Evolutionary conservation across 1,140 invertebrate species (phyloP), one percentile per base, ranked within the genome.

Genomic region (Caenorhabditis brenneri): DNA sequence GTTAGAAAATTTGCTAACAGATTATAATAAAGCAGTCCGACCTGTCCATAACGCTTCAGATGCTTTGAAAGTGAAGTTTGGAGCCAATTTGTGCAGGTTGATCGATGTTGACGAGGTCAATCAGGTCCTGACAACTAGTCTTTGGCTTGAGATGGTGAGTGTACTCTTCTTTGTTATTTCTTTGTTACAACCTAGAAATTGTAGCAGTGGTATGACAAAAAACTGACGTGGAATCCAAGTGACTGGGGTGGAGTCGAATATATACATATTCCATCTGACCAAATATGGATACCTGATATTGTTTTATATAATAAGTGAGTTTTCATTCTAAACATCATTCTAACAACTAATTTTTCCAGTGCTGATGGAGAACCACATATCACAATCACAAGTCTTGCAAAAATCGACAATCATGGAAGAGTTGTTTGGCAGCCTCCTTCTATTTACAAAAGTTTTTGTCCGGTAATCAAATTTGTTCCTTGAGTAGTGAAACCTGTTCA

Each of bases 361-460:
- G 93, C 93, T 55, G 93, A 93, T 86, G 93, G 93, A 19, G 91
- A 93, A 81, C 93, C 92, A 79, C 91, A 93, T 81, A 91, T 93
- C 9, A 93, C 93, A 7, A 88, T 93, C 9, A 91, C 92, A 87
- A 92, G 92, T 29, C 92, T 93, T 85, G 93, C 92, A 0, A 92
- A 91, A 7, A 87, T 93, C 42, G 89, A 93, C 91, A 94, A 96
- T 91, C 97, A 95, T 91, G 97, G 97, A 22, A 95, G 95, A 92
- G 96, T 98, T 49, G 93, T 95, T 33, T 99, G 97, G 97, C 97
- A 97, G 91, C 97, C 97, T 42, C 96, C 96, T 60, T 97, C 97
- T 12, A 98, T 99, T 91, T 99, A 98, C 91, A 99, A 99, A 92
- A 97, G 96, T 10, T 98, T 96, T 2, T 99, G 97, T 74, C 81